phyloP scores from a whole-genome alignment of 1,140 invertebrate genomes.

The Rhizoglyphus robini region DNA sequence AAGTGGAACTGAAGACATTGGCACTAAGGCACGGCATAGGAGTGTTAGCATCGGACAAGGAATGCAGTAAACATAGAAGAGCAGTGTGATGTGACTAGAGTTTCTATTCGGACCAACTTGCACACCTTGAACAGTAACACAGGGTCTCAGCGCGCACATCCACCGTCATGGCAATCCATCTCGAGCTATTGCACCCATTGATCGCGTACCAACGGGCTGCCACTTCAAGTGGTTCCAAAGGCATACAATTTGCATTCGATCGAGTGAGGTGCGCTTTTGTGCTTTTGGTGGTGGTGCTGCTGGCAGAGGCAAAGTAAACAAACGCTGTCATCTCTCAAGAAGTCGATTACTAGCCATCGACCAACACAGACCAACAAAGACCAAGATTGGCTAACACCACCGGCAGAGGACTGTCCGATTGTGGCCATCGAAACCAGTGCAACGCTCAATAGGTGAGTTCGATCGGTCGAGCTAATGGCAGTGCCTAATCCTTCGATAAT shows the following conservation, averaged over 20 bases:
- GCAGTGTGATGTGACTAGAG: too few relatives aligned
- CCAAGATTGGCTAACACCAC: not conserved
- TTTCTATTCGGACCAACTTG: too few relatives aligned
- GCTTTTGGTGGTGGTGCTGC: not conserved
- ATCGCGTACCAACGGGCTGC: too few relatives aligned
- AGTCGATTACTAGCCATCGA: not conserved
- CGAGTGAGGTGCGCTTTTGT: not conserved
- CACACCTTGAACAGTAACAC: too few relatives aligned
- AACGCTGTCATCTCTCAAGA: slow-evolving; percentile 6
- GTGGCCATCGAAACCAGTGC: not conserved
- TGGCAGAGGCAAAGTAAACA: slow-evolving; percentile 10
- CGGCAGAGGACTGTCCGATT: not conserved
- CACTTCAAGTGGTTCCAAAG: slow-evolving; percentile 12
- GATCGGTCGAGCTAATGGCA: too few relatives aligned
- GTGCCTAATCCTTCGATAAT: not conserved
- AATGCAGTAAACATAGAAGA: too few relatives aligned
- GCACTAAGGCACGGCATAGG: not conserved
- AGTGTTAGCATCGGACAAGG: not conserved
- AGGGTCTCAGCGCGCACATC: too few relatives aligned
- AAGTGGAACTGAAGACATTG: not conserved
- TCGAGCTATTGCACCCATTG: too few relatives aligned
- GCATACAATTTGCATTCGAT: slow-evolving; percentile 6
- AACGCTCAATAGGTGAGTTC: not conserved
- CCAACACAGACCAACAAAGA: not conserved
- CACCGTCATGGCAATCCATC: too few relatives aligned